Conservation (phyloP, 2,888 invertebrate species). For the Chrysomela aeneicollis region DNA sequence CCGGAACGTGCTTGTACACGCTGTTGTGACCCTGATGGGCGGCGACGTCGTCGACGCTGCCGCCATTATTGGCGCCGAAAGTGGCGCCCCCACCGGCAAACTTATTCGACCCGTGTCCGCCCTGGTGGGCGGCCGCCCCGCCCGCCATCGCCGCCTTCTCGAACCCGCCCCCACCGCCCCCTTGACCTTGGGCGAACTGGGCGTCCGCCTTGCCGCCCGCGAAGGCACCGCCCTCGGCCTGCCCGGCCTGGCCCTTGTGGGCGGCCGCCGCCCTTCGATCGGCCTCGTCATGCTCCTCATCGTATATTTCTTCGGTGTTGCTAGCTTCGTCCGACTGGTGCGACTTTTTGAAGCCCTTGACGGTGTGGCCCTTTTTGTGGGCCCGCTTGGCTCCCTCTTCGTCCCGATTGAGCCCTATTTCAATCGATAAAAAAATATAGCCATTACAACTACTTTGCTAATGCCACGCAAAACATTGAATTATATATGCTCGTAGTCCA, state of each 20-base stretch:
- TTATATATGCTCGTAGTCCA: no score
- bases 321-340: slow-evolving; percentile 74
- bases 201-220: slow-evolving; percentile 67
- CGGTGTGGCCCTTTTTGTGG: slow-evolving; percentile 71
- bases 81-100: slow-evolving; percentile 67
- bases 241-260: slow-evolving; percentile 57
- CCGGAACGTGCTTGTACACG: slow-evolving; percentile 64
- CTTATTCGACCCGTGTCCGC: slow-evolving; percentile 68
- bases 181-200: slow-evolving; percentile 65
- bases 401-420: slow-evolving; percentile 65
- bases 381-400: slow-evolving; percentile 66
- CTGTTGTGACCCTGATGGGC: slow-evolving; percentile 68
- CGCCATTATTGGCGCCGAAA: slow-evolving; percentile 67
- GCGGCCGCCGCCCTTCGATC: slow-evolving; percentile 67
- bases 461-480: no score
- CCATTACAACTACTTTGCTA: no score
- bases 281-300: slow-evolving; percentile 71
- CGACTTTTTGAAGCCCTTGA: slow-evolving; percentile 72
- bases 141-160: slow-evolving; percentile 51
- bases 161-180: slow-evolving; percentile 68
- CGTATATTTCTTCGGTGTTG: slow-evolving; percentile 71
- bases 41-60: slow-evolving; percentile 67
- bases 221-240: slow-evolving; percentile 13
- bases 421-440: no score
- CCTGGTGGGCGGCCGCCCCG: slow-evolving; percentile 68